Evolutionary conservation across 2,888 invertebrate species (phyloP).

Genomic region (Morpho achilles): DNA sequence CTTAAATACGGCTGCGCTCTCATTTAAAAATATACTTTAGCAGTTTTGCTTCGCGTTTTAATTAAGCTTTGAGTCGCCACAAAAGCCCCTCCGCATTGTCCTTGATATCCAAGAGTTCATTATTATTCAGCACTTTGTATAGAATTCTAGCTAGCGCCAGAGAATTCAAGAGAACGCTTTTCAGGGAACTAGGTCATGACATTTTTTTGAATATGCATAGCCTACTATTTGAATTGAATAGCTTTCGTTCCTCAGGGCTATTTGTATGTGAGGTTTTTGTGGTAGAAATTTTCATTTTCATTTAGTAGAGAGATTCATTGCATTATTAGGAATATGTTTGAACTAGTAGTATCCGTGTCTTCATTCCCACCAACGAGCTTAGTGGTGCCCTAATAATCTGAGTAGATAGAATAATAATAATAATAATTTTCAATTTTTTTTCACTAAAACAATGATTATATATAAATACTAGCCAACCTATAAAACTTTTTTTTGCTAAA

Average conservation of each 20-base stretch:
- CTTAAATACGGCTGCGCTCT: background rate
- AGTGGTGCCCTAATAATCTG: too few relatives aligned
- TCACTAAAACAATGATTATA: too few relatives aligned
- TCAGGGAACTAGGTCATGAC: conserved; percentile 10
- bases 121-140: conserved; percentile 13
- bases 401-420: too few relatives aligned
- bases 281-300: background rate
- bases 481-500: too few relatives aligned
- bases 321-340: background rate
- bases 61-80: conserved; percentile 1
- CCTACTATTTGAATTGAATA: conserved; percentile 14
- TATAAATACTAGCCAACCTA: too few relatives aligned
- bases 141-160: conserved; percentile 1
- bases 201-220: conserved; percentile 17
- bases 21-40: background rate
- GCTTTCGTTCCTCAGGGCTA: conserved; percentile 7
- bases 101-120: conserved; percentile 8
- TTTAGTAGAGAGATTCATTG: background rate
- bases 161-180: conserved; percentile 5
- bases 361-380: too few relatives aligned
- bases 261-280: background rate
- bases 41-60: conserved; percentile 1
- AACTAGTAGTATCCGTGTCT: background rate
- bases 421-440: too few relatives aligned
- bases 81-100: conserved; percentile 3